These are phyloP conservation scores for Notodonta ziczac DNA, from an alignment of 2,888 invertebrate species.

Conservation along the genomic window DNA sequence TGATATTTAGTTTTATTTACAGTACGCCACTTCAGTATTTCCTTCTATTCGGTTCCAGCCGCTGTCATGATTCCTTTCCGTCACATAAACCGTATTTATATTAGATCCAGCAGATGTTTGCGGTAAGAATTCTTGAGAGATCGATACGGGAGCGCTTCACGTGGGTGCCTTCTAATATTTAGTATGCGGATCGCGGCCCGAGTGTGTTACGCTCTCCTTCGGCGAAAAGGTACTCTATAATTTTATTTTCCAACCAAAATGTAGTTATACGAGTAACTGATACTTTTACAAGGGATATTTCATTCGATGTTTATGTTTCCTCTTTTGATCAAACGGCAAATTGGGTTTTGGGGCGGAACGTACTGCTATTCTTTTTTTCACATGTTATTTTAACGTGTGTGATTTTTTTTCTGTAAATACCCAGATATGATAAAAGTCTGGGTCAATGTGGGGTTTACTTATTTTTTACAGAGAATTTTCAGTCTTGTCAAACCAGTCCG, in stretches of 20 bases:
- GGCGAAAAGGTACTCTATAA: constrained; percentile 82
- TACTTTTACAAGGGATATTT: constrained; percentile 70
- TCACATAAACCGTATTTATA: constrained; percentile 27
- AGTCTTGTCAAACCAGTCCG: no score
- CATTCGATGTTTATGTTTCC: constrained; percentile 50
- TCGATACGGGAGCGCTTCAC: constrained; percentile 62
- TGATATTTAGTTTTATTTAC: no score
- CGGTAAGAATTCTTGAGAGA: constrained; percentile 58
- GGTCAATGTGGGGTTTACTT: no score
- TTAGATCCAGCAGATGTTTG: constrained; percentile 49
- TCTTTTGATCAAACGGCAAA: constrained; percentile 55
- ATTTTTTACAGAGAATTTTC: no score
- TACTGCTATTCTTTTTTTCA: background rate
- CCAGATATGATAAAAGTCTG: background rate
- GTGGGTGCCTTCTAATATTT: constrained; percentile 51
- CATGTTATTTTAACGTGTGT: background rate
- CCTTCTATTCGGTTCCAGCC: background rate
- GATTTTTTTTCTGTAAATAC: no score
- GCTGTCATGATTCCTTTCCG: background rate
- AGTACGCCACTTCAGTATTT: no score
- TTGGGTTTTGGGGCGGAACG: constrained; percentile 42
- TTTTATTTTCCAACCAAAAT: constrained; percentile 82
- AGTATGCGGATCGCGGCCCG: constrained; percentile 68
- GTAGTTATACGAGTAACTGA: constrained; percentile 78
- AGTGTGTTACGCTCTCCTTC: constrained; percentile 76